Percentiles rank a stretch among this genome's conserved stretches.
Evolutionary conservation across 92 coral and sea anemone genomes (phyloP).

Genomic region (Epizoanthus stellaris): DNA sequence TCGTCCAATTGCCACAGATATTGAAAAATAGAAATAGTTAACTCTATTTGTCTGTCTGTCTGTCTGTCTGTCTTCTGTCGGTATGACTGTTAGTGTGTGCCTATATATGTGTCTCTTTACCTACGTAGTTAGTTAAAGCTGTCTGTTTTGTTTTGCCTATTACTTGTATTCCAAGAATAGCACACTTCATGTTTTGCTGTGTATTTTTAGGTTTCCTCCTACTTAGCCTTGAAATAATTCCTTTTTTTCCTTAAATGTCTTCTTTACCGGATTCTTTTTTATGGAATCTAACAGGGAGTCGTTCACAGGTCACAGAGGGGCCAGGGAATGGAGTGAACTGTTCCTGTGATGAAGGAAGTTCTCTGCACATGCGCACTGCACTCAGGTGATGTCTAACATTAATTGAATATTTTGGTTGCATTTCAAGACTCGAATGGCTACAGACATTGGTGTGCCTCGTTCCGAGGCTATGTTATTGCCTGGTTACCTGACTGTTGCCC

Average conservation of each 20-base stretch:
- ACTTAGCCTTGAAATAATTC: too few relatives aligned
- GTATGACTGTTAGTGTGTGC: too few relatives aligned
- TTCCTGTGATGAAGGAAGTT: neutral
- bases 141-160: too few relatives aligned
- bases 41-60: too few relatives aligned
- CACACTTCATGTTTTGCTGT: too few relatives aligned
- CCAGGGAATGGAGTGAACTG: neutral
- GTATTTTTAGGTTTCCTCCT: too few relatives aligned
- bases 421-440: slow-evolving; percentile 45
- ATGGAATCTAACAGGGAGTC: slow-evolving; percentile 26
- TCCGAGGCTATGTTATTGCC: slow-evolving; percentile 36
- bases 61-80: too few relatives aligned
- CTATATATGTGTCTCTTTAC: too few relatives aligned
- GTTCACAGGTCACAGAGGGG: neutral
- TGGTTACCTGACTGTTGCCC: slow-evolving; percentile 46
- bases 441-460: slow-evolving; percentile 39
- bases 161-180: too few relatives aligned
- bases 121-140: too few relatives aligned
- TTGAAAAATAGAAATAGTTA: too few relatives aligned
- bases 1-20: too few relatives aligned
- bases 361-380: slow-evolving; percentile 2
- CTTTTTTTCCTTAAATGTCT: neutral
- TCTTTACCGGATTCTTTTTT: neutral
- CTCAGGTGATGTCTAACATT: slow-evolving; percentile 29
- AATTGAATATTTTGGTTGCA: slow-evolving; percentile 30